These are phyloP conservation scores for Gasterosteus aculeatus DNA, from an alignment of 2,113 vertebrate species.

Conservation along the genomic window DNA sequence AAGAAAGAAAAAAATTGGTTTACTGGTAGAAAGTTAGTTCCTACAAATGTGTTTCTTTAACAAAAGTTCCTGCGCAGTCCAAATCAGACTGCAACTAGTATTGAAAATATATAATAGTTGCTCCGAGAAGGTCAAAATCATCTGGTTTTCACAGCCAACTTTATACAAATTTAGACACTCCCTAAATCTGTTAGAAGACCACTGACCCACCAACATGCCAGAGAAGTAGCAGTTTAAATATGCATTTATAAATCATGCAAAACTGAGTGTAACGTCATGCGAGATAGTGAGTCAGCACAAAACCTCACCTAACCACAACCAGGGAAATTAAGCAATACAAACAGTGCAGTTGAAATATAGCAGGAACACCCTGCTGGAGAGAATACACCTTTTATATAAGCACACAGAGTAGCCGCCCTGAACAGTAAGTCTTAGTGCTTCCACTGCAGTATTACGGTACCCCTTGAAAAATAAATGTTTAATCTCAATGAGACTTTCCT, in stretches of 20 bases:
- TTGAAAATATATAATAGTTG: background rate
- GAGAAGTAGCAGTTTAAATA: background rate
- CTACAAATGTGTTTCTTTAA: background rate
- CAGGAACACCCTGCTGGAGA: constrained; percentile 11
- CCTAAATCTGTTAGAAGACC: background rate
- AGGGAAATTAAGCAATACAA: constrained; percentile 23
- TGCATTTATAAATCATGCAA: background rate
- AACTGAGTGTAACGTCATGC: constrained; percentile 19
- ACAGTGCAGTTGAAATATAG: constrained; percentile 11
- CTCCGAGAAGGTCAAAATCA: background rate
- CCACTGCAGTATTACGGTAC: background rate
- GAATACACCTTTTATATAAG: constrained; percentile 10
- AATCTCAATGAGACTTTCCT: too few relatives aligned
- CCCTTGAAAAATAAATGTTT: too few relatives aligned
- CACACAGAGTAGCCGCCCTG: background rate
- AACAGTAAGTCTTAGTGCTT: background rate
- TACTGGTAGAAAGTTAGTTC: background rate
- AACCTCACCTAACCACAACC: background rate
- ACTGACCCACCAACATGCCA: background rate
- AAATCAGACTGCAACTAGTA: background rate
- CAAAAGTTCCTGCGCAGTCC: background rate
- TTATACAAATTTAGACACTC: background rate
- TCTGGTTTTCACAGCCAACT: background rate
- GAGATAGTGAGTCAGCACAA: constrained; percentile 51
- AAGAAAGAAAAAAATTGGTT: background rate